Conservation (phyloP, 2,113 vertebrate genomes). For the Axis porcinus region DNA sequence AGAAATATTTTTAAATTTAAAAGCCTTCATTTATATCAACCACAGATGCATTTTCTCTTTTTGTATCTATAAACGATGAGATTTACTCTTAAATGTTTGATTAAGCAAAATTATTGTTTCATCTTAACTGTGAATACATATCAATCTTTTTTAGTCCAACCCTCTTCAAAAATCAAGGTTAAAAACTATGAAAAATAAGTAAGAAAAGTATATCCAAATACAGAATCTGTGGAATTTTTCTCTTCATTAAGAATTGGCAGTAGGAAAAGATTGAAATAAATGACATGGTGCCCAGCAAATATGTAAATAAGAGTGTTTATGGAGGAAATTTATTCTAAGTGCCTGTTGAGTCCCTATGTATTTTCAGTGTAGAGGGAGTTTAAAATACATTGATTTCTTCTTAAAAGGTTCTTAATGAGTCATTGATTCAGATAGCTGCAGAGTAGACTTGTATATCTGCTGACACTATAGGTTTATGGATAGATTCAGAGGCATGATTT, state of each 20-base stretch:
- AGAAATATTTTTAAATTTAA: neutral
- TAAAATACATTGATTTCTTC: constrained; percentile 45
- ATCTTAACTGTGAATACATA: neutral
- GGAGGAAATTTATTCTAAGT: neutral
- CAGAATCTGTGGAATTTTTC: neutral
- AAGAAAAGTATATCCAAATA: neutral
- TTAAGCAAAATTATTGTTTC: neutral
- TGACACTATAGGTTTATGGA: neutral
- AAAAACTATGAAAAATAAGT: neutral
- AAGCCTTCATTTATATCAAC: neutral
- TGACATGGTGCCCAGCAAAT: neutral
- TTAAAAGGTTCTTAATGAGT: constrained; percentile 54
- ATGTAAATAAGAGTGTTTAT: neutral
- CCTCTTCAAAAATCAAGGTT: constrained; percentile 1
- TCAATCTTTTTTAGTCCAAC: neutral
- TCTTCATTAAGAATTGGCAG: neutral
- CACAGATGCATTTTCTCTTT: neutral
- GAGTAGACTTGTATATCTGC: neutral
- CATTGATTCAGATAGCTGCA: constrained; percentile 32
- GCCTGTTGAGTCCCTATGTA: neutral
- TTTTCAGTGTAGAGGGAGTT: neutral
- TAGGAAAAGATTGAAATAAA: neutral
- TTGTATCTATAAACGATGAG: neutral
- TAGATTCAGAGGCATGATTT: neutral
- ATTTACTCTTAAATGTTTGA: neutral